Base-by-base conservation (phyloP, 2,113 vertebrate species). In the Pelusios castaneus region DNA sequence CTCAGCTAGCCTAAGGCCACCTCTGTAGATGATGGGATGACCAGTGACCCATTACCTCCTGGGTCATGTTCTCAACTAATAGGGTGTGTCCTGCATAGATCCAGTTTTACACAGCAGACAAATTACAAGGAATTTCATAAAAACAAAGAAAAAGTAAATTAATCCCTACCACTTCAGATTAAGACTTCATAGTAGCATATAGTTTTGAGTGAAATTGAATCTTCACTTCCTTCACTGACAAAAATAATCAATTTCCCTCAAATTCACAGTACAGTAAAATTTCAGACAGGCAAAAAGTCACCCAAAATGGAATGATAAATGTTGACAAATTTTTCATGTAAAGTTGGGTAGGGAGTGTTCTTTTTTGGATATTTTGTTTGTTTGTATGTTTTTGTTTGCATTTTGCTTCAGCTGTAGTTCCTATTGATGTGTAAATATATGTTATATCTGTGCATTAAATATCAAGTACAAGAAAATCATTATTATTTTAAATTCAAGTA, bases 371-470 rank as follows among this genome's bases (percentile, higher is more conserved):
- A n/a, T n/a, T n/a, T 49, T 49, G 49, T 49, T 49, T 6, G 10
- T 84, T 43, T n/a, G 27, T 77, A n/a, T n/a, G n/a, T 83, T 25
- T 25, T 60, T 79, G 4, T 2, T 38, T 75, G 17, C 51, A 29
- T 83, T 94, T 93, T 83, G 56, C 75, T 52, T 87, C 82, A 75
- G 31, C 10, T 96, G 49, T 94, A 38, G 14, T 16, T 86, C 51
- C 49, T 85, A 95, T 58, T 92, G 56, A 75, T 87, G 3, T 60
- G 84, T 91, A 92, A 94, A 90, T 78, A 96, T 80, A 41, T 75
- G 45, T 24, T 78, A 45, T 29, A 84, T 94, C 92, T 85, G 8
- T 92, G 77, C 47, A 41, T 47, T 41, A 58, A 55, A n/a, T 75
- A 89, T 86, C 47, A 3, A 8, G 34, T 51, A 78, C 88, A 88